Evolutionary conservation across 2,797 vertebrate species (phyloP), one percentile per base, ranked within the genome.

Genomic region (Falco biarmicus): DNA sequence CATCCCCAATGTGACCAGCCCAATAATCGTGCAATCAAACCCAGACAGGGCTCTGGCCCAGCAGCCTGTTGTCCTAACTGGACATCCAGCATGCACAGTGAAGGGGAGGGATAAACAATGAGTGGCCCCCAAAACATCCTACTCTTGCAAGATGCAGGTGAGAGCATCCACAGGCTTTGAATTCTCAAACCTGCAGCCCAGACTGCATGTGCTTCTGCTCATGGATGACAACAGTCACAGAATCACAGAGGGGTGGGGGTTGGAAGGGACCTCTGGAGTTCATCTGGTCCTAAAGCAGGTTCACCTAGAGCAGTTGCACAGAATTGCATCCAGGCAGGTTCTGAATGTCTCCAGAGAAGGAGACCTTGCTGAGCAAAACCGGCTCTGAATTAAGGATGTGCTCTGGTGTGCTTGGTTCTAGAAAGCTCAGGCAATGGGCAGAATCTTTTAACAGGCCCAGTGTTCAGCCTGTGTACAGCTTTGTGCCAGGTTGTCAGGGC

Each of bases 51-150:
- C 50, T 43, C 57, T 15, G 18, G 48, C n/a, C 22, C 77, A 61
- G 39, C 54, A 70, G 63, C 21, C 69, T 6, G 50, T 3, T 17
- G 26, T 32, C 26, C 50, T 28, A 66, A 24, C 24, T 6, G 18
- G 39, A 45, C 25, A 39, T 13, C 25, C 59, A 34, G 25, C 20
- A 29, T 25, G 26, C 1, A 3, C 11, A 20, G 34, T 47, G 47
- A 45, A 47, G 18, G 3, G 5, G 15, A 5, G 13, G 10, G 10
- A 7, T 2, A 39, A 28, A 64, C 61, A 56, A 32, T 2, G 0
- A 45, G 24, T 0, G 18, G 4, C 8, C 21, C 26, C 43, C 0
- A 0, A 17, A 78, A 21, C 25, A 4, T 3, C 20, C 76, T 71
- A 21, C 26, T 16, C 19, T 63, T 28, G 37, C 31, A 50, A 56